Conservation (phyloP, 2,797 vertebrate genomes). For the Cyprinodon diabolis region DNA sequence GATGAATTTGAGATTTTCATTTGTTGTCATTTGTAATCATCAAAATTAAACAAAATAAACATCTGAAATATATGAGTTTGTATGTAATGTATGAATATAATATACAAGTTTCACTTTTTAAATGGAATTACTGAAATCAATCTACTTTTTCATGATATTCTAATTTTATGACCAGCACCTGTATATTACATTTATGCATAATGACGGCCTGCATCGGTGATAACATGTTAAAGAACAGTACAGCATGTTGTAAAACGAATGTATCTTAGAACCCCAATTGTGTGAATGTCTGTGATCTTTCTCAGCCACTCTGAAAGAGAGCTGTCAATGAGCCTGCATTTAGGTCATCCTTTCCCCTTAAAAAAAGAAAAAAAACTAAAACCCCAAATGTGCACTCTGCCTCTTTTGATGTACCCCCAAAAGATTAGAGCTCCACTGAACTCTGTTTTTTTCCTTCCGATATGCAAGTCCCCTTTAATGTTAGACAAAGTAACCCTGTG, state of each 20-base stretch:
- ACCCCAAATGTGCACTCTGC: constrained; percentile 7
- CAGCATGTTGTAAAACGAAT: constrained; percentile 11
- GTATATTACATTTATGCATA: constrained; percentile 12
- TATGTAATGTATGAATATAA: no score
- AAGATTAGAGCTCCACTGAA: constrained; percentile 17
- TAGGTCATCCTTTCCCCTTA: constrained; percentile 51
- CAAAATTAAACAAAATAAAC: no score
- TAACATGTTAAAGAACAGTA: constrained; percentile 20
- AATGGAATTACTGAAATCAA: no score
- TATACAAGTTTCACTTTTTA: no score
- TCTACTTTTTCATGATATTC: no score
- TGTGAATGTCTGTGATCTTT: constrained; percentile 30
- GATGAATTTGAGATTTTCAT: no score
- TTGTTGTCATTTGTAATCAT: no score
- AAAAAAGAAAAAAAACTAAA: constrained; percentile 13
- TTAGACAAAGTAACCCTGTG: constrained; percentile 7
- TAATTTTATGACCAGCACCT: no score
- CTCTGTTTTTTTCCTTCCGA: constrained; percentile 3
- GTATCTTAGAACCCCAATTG: not conserved
- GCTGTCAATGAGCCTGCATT: constrained; percentile 58
- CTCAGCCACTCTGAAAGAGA: constrained; percentile 42
- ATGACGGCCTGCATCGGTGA: not conserved
- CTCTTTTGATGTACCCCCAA: constrained; percentile 7
- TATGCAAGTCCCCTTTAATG: not conserved
- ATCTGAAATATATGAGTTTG: no score